A percentile compares a stretch with the other conserved stretches of the same genome.
Conservation (phyloP, 2,888 invertebrate species). For the Hermaeophaga mercurialis region DNA sequence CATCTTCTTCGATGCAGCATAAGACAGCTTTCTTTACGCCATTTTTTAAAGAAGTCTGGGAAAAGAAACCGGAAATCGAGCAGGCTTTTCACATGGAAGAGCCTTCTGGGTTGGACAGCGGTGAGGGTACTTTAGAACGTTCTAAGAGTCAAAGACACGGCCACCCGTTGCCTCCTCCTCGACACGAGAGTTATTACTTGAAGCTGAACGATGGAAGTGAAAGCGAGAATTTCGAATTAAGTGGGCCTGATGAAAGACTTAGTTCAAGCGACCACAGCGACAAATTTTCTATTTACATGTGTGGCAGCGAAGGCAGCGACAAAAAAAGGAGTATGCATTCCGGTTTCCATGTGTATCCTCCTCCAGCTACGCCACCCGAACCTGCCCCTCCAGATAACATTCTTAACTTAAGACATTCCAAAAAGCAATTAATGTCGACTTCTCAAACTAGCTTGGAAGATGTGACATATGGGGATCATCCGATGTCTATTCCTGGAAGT, state of each 20-base stretch:
- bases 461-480: slow-evolving; percentile 61
- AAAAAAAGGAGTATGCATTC: slow-evolving; percentile 46
- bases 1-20: slow-evolving; percentile 80
- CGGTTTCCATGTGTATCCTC: slow-evolving; percentile 81
- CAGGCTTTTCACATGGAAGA: slow-evolving; percentile 90
- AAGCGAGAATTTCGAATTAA: slow-evolving; percentile 69
- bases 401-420: slow-evolving; percentile 58
- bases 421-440: slow-evolving; percentile 58
- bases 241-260: slow-evolving; percentile 63
- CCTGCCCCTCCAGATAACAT: slow-evolving; percentile 80
- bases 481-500: slow-evolving; percentile 56
- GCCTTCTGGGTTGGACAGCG: slow-evolving; percentile 64
- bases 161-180: slow-evolving; percentile 69
- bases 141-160: slow-evolving; percentile 66
- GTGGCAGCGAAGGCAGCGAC: slow-evolving; percentile 62
- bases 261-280: slow-evolving; percentile 73
- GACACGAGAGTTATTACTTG: slow-evolving; percentile 79
- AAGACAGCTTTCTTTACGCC: slow-evolving; percentile 94
- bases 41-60: slow-evolving; percentile 96
- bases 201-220: slow-evolving; percentile 67
- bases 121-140: slow-evolving; percentile 74
- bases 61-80: slow-evolving; percentile 93
- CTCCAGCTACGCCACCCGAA: slow-evolving; percentile 83
- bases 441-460: slow-evolving; percentile 70
- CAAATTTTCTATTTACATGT: slow-evolving; percentile 67